phyloP scores from a whole-genome alignment of 2,797 vertebrate genomes.

The Hydrolagus colliei region DNA sequence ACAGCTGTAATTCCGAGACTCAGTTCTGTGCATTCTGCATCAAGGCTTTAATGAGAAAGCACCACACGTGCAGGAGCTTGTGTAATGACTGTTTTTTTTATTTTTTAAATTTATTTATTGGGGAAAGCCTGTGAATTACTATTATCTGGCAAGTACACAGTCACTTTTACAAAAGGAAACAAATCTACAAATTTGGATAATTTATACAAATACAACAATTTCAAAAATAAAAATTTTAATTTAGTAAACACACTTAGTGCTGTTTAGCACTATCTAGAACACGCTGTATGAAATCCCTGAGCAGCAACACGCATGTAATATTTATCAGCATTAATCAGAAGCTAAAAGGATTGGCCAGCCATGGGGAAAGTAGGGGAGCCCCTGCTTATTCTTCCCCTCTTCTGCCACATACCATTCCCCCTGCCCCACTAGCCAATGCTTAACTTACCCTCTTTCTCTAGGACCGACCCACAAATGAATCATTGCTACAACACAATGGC shows the following conservation, averaged over 20 bases:
- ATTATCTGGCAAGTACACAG: conserved; percentile 74
- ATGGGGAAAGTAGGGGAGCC: not conserved
- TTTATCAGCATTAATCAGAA: conserved; percentile 46
- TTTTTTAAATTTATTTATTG: conserved; percentile 80
- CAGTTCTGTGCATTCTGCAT: not conserved
- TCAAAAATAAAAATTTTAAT: conserved; percentile 92
- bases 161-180: conserved; percentile 84
- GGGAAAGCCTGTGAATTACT: conserved; percentile 68
- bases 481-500: conserved; percentile 47
- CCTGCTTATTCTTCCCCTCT: no score
- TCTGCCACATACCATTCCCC: not conserved
- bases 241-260: conserved; percentile 88
- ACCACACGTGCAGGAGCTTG: not conserved
- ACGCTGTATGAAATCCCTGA: conserved; percentile 87
- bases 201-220: conserved; percentile 95
- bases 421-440: conserved; percentile 26
- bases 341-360: conserved; percentile 35
- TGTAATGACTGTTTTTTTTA: conserved; percentile 55
- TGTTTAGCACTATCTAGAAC: conserved; percentile 78
- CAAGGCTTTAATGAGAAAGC: not conserved
- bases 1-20: not conserved
- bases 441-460: conserved; percentile 35
- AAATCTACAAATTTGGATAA: conserved; percentile 87
- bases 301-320: conserved; percentile 76
- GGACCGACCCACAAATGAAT: conserved; percentile 45